These are phyloP conservation scores for Mastacembelus armatus DNA, from an alignment of 2,797 vertebrate genomes.

Conservation along the genomic window DNA sequence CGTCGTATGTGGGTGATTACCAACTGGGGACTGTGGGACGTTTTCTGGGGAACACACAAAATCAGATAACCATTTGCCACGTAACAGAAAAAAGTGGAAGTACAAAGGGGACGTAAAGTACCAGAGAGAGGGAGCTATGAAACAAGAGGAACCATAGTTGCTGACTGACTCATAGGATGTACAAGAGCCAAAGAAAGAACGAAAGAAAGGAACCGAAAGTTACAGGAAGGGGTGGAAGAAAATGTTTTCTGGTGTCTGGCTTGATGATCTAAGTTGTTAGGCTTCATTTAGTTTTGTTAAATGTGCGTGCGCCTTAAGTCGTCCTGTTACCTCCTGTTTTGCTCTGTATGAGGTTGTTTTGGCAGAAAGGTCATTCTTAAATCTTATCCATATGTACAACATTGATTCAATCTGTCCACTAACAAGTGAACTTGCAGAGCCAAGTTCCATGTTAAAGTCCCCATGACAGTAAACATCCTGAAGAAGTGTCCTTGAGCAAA, in stretches of 20 bases:
- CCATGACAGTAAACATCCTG: conserved; percentile 44
- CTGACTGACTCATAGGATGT: conserved; percentile 52
- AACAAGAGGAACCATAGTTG: conserved; percentile 55
- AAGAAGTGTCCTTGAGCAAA: conserved; percentile 33
- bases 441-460: conserved; percentile 26
- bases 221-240: conserved; percentile 18
- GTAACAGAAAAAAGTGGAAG: conserved; percentile 43
- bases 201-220: conserved; percentile 62
- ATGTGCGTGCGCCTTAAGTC: not conserved
- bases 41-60: not conserved
- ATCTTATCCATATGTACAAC: conserved; percentile 30
- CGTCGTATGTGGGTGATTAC: not conserved
- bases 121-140: conserved; percentile 2
- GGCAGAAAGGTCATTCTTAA: conserved; percentile 21
- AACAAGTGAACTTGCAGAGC: conserved; percentile 3
- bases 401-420: conserved; percentile 24
- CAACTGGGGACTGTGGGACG: not conserved
- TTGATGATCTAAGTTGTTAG: not conserved
- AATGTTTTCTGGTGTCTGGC: conserved; percentile 5
- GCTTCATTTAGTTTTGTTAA: conserved; percentile 9
- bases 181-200: conserved; percentile 34
- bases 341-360: conserved; percentile 1
- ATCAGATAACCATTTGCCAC: conserved; percentile 30
- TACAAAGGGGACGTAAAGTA: conserved; percentile 37
- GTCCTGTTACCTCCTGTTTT: not conserved